Evolutionary conservation across 2,888 invertebrate species (phyloP).

Genomic region (Athalia cordata): DNA sequence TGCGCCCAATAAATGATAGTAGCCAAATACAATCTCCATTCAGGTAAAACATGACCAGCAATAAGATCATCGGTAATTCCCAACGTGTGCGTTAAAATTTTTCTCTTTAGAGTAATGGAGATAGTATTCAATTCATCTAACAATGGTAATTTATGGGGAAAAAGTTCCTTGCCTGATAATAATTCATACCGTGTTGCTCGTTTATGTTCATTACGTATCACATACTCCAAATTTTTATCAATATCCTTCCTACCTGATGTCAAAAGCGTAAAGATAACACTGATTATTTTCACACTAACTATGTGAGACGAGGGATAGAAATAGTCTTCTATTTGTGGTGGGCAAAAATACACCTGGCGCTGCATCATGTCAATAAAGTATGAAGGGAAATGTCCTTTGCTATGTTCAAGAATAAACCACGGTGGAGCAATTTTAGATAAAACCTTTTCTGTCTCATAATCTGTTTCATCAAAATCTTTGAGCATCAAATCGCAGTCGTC

Average conservation of each 20-base stretch:
- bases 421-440: conserved; percentile 55
- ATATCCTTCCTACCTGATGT: conserved; percentile 53
- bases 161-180: conserved; percentile 47
- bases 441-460: conserved; percentile 17
- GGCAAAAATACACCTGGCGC: conserved; percentile 80
- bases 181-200: conserved; percentile 56
- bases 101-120: conserved; percentile 57
- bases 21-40: conserved; percentile 79
- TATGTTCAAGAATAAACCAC: conserved; percentile 82
- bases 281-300: conserved; percentile 79
- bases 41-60: conserved; percentile 75
- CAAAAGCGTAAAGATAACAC: conserved; percentile 76
- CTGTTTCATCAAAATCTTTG: conserved; percentile 50
- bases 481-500: conserved; percentile 59
- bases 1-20: conserved; percentile 78
- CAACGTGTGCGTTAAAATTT: conserved; percentile 75
- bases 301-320: conserved; percentile 77
- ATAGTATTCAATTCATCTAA: conserved; percentile 66
- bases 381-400: conserved; percentile 79
- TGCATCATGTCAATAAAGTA: conserved; percentile 82
- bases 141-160: conserved; percentile 64
- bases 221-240: conserved; percentile 60
- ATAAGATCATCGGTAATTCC: conserved; percentile 70
- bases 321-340: conserved; percentile 84
- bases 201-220: conserved; percentile 61